These are phyloP conservation scores for Epizoanthus ramosus DNA, from an alignment of 92 coral and sea anemone species.

Conservation along the genomic window DNA sequence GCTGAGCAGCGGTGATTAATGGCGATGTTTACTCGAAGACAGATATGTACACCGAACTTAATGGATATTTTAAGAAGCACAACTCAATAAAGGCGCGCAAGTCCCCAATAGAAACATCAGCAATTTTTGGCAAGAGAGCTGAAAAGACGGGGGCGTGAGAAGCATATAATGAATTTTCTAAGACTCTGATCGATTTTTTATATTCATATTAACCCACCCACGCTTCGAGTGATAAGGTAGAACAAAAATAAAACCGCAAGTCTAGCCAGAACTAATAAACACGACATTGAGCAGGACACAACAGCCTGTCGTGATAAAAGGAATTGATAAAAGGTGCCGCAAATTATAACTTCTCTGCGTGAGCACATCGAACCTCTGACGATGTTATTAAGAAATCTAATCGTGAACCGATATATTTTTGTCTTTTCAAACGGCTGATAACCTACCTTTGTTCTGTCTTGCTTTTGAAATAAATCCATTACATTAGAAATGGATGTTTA, in stretches of 20 bases:
- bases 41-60: too few relatives aligned
- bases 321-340: not conserved
- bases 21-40: too few relatives aligned
- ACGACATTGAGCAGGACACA: not conserved
- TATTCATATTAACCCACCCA: not conserved
- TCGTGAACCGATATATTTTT: conserved; percentile 6
- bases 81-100: too few relatives aligned
- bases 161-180: too few relatives aligned
- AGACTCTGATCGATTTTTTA: too few relatives aligned
- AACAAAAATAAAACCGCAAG: not conserved
- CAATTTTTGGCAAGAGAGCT: too few relatives aligned
- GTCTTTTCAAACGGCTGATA: not conserved
- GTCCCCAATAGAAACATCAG: too few relatives aligned
- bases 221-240: not conserved
- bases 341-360: not conserved
- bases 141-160: too few relatives aligned
- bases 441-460: not conserved
- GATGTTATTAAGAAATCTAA: not conserved
- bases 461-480: not conserved
- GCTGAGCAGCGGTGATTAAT: too few relatives aligned
- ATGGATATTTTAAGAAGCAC: too few relatives aligned
- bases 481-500: not conserved
- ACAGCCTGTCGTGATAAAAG: not conserved
- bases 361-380: not conserved
- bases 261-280: not conserved